phyloP scores from a whole-genome alignment of 1,140 invertebrate species.

The Metaphire vulgaris region DNA sequence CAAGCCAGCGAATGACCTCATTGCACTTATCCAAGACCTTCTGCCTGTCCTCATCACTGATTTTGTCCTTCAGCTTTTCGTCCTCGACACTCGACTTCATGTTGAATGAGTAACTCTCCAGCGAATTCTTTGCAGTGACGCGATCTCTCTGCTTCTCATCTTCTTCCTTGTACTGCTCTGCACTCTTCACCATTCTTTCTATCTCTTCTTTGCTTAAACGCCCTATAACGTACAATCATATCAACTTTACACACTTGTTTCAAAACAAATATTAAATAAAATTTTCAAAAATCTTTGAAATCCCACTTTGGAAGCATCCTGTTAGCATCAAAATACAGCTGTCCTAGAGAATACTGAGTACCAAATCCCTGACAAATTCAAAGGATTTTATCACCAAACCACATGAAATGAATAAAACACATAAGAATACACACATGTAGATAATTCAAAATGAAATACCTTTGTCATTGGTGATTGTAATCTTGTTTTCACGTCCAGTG shows the following conservation, averaged over 20 bases:
- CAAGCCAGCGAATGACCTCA: constrained; percentile 88
- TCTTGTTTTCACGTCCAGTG: constrained; percentile 61
- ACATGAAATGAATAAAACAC: too few species aligned
- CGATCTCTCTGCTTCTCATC: constrained; percentile 82
- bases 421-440: neutral
- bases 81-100: constrained; percentile 80
- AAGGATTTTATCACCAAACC: too few species aligned
- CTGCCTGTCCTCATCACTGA: constrained; percentile 77
- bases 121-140: constrained; percentile 77
- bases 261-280: neutral
- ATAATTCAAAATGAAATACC: constrained; percentile 45
- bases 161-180: constrained; percentile 83
- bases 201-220: constrained; percentile 93
- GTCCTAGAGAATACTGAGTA: too few species aligned
- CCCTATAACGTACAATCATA: constrained; percentile 50
- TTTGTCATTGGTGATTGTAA: constrained; percentile 94
- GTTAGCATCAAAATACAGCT: too few species aligned
- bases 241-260: constrained; percentile 12
- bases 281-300: neutral
- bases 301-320: neutral
- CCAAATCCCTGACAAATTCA: too few species aligned
- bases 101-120: constrained; percentile 93
- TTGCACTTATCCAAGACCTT: constrained; percentile 83
- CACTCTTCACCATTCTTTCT: constrained; percentile 93
- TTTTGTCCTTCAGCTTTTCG: constrained; percentile 60